Conservation (phyloP, 2,888 invertebrate genomes). For the Microplitis manilae region DNA sequence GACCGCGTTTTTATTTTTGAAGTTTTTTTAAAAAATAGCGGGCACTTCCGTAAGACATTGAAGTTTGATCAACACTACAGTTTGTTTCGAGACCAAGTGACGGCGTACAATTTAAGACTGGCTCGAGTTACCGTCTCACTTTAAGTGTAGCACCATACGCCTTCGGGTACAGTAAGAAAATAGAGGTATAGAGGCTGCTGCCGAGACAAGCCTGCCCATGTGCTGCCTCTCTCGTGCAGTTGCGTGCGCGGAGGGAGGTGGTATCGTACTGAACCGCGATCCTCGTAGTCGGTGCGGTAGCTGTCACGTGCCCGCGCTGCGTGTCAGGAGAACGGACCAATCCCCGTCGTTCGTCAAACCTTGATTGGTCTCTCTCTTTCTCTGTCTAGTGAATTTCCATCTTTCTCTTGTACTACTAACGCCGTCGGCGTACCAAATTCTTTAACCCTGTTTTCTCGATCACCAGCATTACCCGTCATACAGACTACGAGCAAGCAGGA, state of each 20-base stretch:
- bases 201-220: constrained; percentile 39
- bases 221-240: constrained; percentile 47
- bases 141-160: constrained; percentile 52
- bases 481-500: constrained; percentile 17
- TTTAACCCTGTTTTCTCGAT: constrained; percentile 28
- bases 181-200: constrained; percentile 44
- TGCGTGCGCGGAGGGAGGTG: constrained; percentile 71
- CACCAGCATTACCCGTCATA: constrained; percentile 13
- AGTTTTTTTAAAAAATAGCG: neutral
- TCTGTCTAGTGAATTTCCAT: constrained; percentile 22
- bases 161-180: constrained; percentile 52
- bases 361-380: constrained; percentile 75
- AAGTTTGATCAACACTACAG: constrained; percentile 49
- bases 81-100: constrained; percentile 52
- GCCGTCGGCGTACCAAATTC: constrained; percentile 59
- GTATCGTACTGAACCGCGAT: constrained; percentile 71
- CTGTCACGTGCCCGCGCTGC: constrained; percentile 72
- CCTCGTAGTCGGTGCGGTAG: constrained; percentile 70
- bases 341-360: constrained; percentile 74
- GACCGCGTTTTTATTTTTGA: constrained; percentile 13
- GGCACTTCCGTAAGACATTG: neutral
- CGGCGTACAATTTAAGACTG: constrained; percentile 51
- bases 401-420: constrained; percentile 41
- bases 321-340: constrained; percentile 71
- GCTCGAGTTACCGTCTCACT: constrained; percentile 52